Conservation (phyloP, 1,140 invertebrate genomes). For the Drosophila kanapiae region DNA sequence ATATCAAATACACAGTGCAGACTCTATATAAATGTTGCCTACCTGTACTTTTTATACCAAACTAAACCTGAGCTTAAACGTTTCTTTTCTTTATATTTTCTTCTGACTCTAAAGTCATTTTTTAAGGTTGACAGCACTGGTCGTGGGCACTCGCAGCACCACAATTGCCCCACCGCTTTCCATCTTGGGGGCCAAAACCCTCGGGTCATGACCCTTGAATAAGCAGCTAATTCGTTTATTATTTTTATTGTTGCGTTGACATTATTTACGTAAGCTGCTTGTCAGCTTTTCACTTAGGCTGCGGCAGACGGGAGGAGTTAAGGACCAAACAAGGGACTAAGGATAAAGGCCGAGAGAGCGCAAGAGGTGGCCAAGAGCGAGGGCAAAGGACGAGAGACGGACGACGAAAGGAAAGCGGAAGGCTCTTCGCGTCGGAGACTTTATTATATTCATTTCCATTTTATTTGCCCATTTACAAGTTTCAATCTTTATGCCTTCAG, state of each 20-base stretch:
- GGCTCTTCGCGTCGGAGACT: slow-evolving; percentile 46
- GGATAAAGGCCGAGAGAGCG: slow-evolving; percentile 8
- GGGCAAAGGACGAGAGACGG: not conserved
- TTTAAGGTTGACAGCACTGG: not conserved
- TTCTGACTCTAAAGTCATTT: not conserved
- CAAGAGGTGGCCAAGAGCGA: not conserved
- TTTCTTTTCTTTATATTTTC: not conserved
- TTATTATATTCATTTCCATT: slow-evolving; percentile 82
- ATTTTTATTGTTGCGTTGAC: slow-evolving; percentile 83
- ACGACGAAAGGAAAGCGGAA: slow-evolving; percentile 11
- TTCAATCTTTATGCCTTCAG: slow-evolving; percentile 54
- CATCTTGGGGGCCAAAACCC: slow-evolving; percentile 12
- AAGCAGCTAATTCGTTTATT: slow-evolving; percentile 83
- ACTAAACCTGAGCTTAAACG: not conserved
- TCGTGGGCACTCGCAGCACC: not conserved
- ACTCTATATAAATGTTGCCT: not conserved
- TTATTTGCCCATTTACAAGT: slow-evolving; percentile 82
- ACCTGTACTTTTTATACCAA: not conserved
- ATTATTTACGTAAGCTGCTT: slow-evolving; percentile 84
- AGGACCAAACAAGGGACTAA: slow-evolving; percentile 7
- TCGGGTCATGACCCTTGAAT: slow-evolving; percentile 53
- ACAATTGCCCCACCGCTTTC: not conserved
- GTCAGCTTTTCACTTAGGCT: slow-evolving; percentile 75
- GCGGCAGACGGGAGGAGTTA: slow-evolving; percentile 1
- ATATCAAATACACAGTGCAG: not conserved